Base-by-base conservation (phyloP, 2,888 invertebrate genomes). In the Subacronicta megacephala region DNA sequence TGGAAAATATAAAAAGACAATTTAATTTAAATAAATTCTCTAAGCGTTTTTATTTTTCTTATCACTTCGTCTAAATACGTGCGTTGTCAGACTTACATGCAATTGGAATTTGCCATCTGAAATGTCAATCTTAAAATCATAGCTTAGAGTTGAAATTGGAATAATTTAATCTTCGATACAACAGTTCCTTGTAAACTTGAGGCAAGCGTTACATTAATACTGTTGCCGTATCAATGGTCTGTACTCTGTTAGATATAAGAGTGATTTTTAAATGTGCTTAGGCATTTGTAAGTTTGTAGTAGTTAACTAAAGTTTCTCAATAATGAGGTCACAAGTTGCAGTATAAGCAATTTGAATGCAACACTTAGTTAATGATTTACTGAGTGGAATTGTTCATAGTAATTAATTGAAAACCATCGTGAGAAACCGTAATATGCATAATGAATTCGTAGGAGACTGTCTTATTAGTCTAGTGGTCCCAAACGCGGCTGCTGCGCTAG, bases 271-370 rank as follows among this genome's bases (percentile, higher is more conserved):
- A 6, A 5, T 51, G 31, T 40, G 23, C 17, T 1, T 12, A 5
- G 2, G 7, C 17, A 16, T 12, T 18, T 2, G 26, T 66, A 29
- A 17, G n/a, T 13, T 41, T 44, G 49, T 10, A 41, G 29, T 9
- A 43, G 38, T 44, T 31, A 43, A 23, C 40, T 37, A 38, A 72
- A 73, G 70, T 73, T 73, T 57, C 54, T 58, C 70, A 77, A 78
- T 80, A 82, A 82, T 80, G 76, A 77, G 81, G 75, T 72, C 63
- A 62, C 74, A 74, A 78, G 77, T 72, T 77, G 77, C 74, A 77
- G 62, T 62, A 52, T 56, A 67, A 65, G 64, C 57, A 58, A 63
- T 73, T 52, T 60, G 58, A 65, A 65, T 73, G 59, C 62, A 70
- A 36, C 61, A 62, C 62, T 74, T 66, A 69, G 74, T 73, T 61